Evolutionary conservation across 2,888 invertebrate genomes (phyloP).

Genomic region (Calephelis perditalis): DNA sequence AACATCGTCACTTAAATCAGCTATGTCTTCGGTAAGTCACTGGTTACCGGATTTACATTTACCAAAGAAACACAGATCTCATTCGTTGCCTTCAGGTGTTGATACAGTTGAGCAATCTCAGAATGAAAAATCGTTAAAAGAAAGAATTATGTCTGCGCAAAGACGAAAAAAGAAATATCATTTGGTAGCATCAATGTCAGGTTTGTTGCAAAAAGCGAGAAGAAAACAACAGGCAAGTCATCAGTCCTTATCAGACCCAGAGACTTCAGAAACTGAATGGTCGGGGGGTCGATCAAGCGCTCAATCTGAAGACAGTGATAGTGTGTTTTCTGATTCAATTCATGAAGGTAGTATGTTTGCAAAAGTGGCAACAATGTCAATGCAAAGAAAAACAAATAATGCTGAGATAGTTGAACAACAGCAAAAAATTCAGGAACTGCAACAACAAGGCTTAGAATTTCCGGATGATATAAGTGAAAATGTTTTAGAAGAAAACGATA

Average conservation of each 20-base stretch:
- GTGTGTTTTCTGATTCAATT: slow-evolving; percentile 83
- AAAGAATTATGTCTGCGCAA: slow-evolving; percentile 66
- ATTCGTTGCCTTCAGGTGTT: slow-evolving; percentile 87
- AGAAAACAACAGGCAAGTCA: slow-evolving; percentile 79
- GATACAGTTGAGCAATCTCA: slow-evolving; percentile 73
- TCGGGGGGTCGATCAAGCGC: slow-evolving; percentile 81
- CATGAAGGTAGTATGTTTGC: slow-evolving; percentile 81
- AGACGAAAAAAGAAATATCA: slow-evolving; percentile 88
- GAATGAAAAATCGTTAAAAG: slow-evolving; percentile 68
- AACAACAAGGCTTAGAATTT: slow-evolving; percentile 63
- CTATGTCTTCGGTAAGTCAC: slow-evolving; percentile 88
- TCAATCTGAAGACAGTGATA: slow-evolving; percentile 87
- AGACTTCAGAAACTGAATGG: slow-evolving; percentile 86
- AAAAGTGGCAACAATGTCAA: slow-evolving; percentile 74
- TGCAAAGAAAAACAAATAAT: slow-evolving; percentile 64
- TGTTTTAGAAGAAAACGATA: slow-evolving; percentile 58
- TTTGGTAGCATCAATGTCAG: slow-evolving; percentile 90
- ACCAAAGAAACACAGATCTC: slow-evolving; percentile 87
- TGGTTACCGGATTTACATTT: slow-evolving; percentile 90
- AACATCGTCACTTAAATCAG: slow-evolving; percentile 86
- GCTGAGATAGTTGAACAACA: slow-evolving; percentile 73
- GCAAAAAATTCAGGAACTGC: slow-evolving; percentile 66
- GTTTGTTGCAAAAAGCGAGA: slow-evolving; percentile 90
- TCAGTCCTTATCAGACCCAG: slow-evolving; percentile 86
- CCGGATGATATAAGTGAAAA: slow-evolving; percentile 51